A percentile compares a stretch with the other conserved stretches of the same genome.
Evolutionary conservation across 2,113 vertebrate species (phyloP).

Genomic region (Cavia aperea): DNA sequence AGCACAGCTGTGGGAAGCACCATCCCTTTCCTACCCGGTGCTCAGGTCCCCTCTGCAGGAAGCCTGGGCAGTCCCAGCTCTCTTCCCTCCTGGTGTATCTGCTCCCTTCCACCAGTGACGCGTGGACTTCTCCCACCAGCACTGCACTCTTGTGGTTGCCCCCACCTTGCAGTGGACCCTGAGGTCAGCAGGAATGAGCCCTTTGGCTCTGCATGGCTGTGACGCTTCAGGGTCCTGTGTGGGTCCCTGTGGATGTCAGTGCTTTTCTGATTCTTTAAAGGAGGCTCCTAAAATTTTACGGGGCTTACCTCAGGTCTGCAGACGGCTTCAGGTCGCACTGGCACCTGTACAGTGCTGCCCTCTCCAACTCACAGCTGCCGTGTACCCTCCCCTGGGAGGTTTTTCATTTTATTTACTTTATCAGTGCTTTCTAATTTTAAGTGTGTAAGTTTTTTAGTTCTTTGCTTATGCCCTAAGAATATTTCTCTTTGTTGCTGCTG

Average conservation of each 20-base stretch:
- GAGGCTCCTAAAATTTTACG: background rate
- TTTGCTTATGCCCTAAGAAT: background rate
- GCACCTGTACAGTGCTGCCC: too few relatives aligned
- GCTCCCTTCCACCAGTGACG: background rate
- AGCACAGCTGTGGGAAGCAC: background rate
- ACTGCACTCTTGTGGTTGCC: background rate
- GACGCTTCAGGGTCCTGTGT: background rate
- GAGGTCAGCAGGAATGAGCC: background rate
- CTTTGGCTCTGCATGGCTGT: background rate
- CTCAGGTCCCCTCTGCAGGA: background rate
- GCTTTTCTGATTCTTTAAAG: background rate
- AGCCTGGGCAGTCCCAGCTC: background rate
- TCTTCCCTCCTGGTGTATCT: background rate
- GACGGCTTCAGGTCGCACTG: too few relatives aligned
- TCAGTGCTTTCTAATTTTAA: background rate
- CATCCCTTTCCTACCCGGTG: accelerated
- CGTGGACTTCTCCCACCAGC: background rate
- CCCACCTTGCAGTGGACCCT: background rate
- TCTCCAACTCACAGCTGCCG: background rate
- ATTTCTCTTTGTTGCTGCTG: background rate
- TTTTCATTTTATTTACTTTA: background rate
- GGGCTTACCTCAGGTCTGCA: background rate
- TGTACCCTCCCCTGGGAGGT: background rate
- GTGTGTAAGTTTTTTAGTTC: background rate
- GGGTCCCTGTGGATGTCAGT: background rate